Conservation (phyloP, 2,888 invertebrate species). For the Pollenia angustigena region DNA sequence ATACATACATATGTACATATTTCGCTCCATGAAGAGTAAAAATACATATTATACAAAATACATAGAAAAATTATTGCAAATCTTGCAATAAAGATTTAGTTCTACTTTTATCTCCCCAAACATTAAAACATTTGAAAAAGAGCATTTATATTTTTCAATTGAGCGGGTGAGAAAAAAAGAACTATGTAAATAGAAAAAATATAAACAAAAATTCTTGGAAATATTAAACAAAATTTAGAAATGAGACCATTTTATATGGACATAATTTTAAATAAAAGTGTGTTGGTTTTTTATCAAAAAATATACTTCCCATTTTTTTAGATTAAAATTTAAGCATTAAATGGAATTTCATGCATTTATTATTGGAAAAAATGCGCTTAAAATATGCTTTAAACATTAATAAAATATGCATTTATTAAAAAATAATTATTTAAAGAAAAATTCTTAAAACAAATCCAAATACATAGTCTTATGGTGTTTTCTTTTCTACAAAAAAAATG, state of each 20-base stretch:
- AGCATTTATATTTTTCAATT: constrained; percentile 4
- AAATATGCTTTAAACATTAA: no score
- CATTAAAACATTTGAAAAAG: constrained; percentile 1
- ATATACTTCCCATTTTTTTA: no score
- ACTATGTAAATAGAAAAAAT: neutral
- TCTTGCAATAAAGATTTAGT: constrained; percentile 51
- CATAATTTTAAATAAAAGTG: neutral
- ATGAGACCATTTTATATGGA: constrained; percentile 27
- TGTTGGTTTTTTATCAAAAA: no score
- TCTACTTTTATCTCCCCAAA: neutral
- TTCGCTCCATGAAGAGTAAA: constrained; percentile 15
- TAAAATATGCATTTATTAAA: no score
- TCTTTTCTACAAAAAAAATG: no score
- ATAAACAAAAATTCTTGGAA: constrained; percentile 35
- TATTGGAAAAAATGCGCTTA: no score
- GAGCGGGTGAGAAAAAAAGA: constrained; percentile 7
- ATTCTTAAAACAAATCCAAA: no score
- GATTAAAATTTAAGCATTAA: no score
- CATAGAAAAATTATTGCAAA: constrained; percentile 45
- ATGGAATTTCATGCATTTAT: no score
- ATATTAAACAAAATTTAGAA: constrained; percentile 8
- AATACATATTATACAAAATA: constrained; percentile 1
- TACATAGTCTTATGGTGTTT: no score
- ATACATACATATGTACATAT: neutral
- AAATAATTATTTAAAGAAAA: no score